Evolutionary conservation across 2,113 vertebrate species (phyloP), one percentile per base, ranked within the genome.

Genomic region (Ptyas mucosa): DNA sequence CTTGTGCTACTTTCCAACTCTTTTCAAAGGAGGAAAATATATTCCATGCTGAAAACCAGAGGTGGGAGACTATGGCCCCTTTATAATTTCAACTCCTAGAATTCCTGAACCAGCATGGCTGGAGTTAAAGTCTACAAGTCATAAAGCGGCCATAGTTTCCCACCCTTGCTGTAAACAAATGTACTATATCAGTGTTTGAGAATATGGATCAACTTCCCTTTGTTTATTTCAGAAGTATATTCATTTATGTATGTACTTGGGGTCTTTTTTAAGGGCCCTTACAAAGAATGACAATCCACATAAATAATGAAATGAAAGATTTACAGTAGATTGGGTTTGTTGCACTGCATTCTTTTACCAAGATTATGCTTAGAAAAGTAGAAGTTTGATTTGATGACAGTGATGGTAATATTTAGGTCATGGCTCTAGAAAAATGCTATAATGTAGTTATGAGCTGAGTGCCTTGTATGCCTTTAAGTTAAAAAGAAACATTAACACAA

Each of bases 351-450:
- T 95, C 91, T 95, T 94, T 95, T 86, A 92, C 89, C 94, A 94
- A 93, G 94, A 96, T 94, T n/a, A 94, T 96, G 94, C 94, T 92
- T 90, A 94, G 94, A 57, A 96, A 95, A 95, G 91, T 92, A 95
- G 53, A 18, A 93, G 91, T 49, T 52, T 18, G n/a, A 39, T 81
- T 20, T 81, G n/a, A 81, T 81, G 69, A 39, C 15, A 39, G 34
- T 75, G 69, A 81, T 39, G 34, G 2, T 81, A 39, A 81, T 34
- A 75, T 39, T 75, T 34, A 75, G 15, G 7, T 3, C n/a, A 39
- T 39, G n/a, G 69, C n/a, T 75, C 18, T 81, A 20, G 14, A 39
- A 81, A 81, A 81, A 81, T 81, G 69, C n/a, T 81, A 34, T 39
- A 39, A 81, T 39, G 15, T 81, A 75, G 64, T 34, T 75, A 2